These are phyloP conservation scores for Percopsis omiscomaycus DNA, from an alignment of 2,797 vertebrate species.

Conservation along the genomic window DNA sequence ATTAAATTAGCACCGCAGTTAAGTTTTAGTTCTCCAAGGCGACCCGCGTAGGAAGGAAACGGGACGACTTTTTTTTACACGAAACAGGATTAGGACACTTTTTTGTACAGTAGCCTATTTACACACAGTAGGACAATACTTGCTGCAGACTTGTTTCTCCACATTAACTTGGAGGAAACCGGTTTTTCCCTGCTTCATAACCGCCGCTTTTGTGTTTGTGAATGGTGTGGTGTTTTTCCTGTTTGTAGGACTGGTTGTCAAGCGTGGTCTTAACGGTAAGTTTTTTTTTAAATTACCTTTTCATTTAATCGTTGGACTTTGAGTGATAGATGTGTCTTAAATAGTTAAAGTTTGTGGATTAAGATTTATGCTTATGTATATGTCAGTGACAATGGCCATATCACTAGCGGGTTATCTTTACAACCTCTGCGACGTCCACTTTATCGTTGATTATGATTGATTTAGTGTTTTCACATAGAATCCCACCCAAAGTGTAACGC, in stretches of 20 bases:
- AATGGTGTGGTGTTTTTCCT: slow-evolving; percentile 46
- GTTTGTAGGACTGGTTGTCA: slow-evolving; percentile 40
- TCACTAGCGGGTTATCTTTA: slow-evolving; percentile 2
- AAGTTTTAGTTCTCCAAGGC: no score
- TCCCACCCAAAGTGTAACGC: slow-evolving; percentile 15
- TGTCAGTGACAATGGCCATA: neutral
- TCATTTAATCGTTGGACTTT: neutral
- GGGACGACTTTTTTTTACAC: no score
- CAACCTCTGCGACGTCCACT: neutral
- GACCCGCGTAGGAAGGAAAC: no score
- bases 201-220: slow-evolving; percentile 16
- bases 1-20: no score
- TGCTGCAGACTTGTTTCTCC: neutral
- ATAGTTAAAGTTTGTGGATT: neutral
- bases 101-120: no score
- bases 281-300: slow-evolving; percentile 8
- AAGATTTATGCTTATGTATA: no score
- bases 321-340: neutral
- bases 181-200: neutral
- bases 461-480: neutral
- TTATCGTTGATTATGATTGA: slow-evolving; percentile 5
- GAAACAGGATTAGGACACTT: no score
- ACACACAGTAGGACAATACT: no score
- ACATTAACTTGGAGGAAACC: neutral
- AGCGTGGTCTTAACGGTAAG: slow-evolving; percentile 45